Percentiles rank a stretch among this genome's conserved stretches.
Evolutionary conservation across 2,888 invertebrate species (phyloP).

Genomic region (Oligia latruncula): DNA sequence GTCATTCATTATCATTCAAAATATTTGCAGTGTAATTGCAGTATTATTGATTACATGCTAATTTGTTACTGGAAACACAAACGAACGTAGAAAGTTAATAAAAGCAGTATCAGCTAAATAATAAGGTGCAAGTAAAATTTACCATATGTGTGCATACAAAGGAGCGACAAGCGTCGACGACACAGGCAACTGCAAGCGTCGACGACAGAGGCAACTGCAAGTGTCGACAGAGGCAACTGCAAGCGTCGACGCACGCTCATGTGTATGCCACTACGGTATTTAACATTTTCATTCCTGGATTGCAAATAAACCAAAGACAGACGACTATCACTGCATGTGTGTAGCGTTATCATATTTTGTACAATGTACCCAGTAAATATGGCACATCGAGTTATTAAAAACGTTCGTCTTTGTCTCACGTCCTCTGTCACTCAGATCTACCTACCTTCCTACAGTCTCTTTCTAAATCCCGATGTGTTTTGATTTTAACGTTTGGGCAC

Average conservation of each 20-base stretch:
- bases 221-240: no score
- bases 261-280: no score
- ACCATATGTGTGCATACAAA: neutral
- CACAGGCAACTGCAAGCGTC: no score
- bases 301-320: slow-evolving; percentile 29
- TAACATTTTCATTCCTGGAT: neutral
- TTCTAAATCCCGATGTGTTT: neutral
- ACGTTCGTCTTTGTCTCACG: neutral
- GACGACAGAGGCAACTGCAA: no score
- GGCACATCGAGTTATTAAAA: neutral
- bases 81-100: neutral
- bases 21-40: neutral
- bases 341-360: neutral
- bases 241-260: no score
- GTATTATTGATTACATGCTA: no score
- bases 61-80: neutral
- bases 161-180: no score
- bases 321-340: neutral
- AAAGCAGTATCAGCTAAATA: neutral
- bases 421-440: no score
- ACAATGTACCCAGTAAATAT: neutral
- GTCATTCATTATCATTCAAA: neutral
- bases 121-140: no score
- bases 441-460: neutral
- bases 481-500: neutral